Percentiles rank a stretch among this genome's conserved stretches.
These are phyloP conservation scores for Meleagris gallopavo DNA, from an alignment of 2,113 vertebrate species.

Conservation along the genomic window DNA sequence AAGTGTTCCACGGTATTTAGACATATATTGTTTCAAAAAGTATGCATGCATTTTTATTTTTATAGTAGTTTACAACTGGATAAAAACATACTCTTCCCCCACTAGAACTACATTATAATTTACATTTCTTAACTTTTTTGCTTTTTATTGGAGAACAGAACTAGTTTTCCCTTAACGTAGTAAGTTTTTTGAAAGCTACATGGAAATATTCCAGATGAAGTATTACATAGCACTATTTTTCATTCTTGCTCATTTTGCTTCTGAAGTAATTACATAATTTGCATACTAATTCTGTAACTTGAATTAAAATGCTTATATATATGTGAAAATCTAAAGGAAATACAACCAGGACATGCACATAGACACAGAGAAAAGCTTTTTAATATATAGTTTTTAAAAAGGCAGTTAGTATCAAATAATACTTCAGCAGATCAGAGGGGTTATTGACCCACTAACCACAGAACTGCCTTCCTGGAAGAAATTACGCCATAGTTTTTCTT, in stretches of 20 bases:
- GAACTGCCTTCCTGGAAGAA: background rate
- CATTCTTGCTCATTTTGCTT: constrained; percentile 29
- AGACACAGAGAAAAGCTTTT: background rate
- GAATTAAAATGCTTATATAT: constrained; percentile 18
- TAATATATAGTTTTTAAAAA: background rate
- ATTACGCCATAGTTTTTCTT: background rate
- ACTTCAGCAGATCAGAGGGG: background rate
- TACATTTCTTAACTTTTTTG: background rate
- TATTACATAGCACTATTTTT: constrained; percentile 14
- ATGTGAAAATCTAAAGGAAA: background rate
- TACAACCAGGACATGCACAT: background rate
- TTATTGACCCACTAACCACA: background rate
- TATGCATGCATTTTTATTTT: background rate
- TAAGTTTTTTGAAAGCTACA: background rate
- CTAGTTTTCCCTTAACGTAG: background rate
- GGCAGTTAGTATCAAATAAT: background rate
- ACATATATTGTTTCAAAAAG: background rate
- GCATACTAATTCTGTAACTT: constrained; percentile 38
- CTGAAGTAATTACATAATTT: constrained; percentile 24
- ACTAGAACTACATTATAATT: background rate
- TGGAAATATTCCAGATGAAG: background rate
- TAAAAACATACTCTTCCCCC: background rate
- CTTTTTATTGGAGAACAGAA: background rate
- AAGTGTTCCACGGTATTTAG: background rate
- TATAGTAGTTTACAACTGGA: background rate